A percentile compares a stretch with the other conserved stretches of the same genome.
Conservation (phyloP, 2,113 vertebrate species). For the Calidris pygmaea region DNA sequence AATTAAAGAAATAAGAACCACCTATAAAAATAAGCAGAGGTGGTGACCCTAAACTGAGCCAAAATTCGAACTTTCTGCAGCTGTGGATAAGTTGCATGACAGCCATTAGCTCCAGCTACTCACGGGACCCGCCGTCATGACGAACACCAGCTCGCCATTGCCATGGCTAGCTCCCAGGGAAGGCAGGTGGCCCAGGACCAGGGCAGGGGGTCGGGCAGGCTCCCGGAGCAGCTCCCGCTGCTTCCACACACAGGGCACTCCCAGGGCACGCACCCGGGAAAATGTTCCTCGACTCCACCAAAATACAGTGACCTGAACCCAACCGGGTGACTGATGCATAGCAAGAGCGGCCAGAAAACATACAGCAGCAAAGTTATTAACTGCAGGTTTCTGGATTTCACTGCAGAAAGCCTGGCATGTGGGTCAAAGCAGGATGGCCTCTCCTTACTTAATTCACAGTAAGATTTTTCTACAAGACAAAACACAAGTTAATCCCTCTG, state of each 20-base stretch:
- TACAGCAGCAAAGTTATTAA: background rate
- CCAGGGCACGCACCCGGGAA: background rate
- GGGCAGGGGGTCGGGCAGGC: background rate
- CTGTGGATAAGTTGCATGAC: background rate
- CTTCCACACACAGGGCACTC: background rate
- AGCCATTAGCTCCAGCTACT: fast-evolving
- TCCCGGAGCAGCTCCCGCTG: background rate
- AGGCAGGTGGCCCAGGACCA: background rate
- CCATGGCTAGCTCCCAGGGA: background rate
- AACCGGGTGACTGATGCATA: fast-evolving
- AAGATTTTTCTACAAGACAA: background rate
- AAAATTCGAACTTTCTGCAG: background rate
- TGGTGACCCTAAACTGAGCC: background rate
- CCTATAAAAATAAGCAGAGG: background rate
- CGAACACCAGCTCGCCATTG: fast-evolving
- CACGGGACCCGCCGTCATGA: background rate
- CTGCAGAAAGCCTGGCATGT: background rate
- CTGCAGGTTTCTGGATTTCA: background rate
- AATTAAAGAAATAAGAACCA: background rate
- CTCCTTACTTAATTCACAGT: background rate
- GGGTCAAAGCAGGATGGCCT: background rate
- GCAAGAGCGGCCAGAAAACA: background rate
- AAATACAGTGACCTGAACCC: background rate
- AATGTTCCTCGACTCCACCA: background rate
- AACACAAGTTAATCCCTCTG: background rate